Conservation (phyloP, 1,140 invertebrate species). For the Ooceraea biroi region DNA sequence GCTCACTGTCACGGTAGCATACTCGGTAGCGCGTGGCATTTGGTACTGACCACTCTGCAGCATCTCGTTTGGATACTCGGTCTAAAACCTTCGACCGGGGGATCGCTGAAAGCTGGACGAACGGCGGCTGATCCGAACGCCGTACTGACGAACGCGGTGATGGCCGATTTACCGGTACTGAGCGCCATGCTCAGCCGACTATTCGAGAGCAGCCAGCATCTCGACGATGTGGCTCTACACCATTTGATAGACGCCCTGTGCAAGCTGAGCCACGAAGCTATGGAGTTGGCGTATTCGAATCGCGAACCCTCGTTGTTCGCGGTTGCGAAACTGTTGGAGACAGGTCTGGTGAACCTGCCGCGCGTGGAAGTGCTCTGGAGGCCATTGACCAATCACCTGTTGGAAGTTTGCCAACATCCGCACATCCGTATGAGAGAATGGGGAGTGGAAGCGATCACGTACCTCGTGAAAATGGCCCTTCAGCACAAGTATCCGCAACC, state of each 20-base stretch:
- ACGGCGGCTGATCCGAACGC: constrained; percentile 93
- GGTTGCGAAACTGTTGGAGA: constrained; percentile 98
- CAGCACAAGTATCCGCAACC: constrained; percentile 94
- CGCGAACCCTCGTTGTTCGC: constrained; percentile 98
- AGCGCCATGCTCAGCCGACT: constrained; percentile 97
- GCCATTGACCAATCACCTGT: constrained; percentile 97
- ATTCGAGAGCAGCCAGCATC: constrained; percentile 97
- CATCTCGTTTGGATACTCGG: constrained; percentile 99
- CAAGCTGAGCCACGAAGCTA: constrained; percentile 98
- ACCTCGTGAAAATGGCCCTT: constrained; percentile 96
- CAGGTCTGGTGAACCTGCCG: constrained; percentile 97
- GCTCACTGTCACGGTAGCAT: constrained; percentile 97
- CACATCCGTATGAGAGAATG: constrained; percentile 98
- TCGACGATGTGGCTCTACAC: constrained; percentile 97
- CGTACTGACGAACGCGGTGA: constrained; percentile 97
- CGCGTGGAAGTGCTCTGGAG: constrained; percentile 98
- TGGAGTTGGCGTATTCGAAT: constrained; percentile 98
- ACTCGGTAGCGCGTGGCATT: constrained; percentile 97
- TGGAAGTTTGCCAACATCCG: constrained; percentile 98
- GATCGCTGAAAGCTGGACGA: constrained; percentile 94
- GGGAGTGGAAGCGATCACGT: constrained; percentile 98
- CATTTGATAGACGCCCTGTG: constrained; percentile 98
- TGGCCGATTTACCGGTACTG: constrained; percentile 97
- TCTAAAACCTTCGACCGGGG: constrained; percentile 96
- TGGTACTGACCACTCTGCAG: constrained; percentile 97